phyloP scores from a whole-genome alignment of 2,888 invertebrate genomes.

The Pecten maximus region DNA sequence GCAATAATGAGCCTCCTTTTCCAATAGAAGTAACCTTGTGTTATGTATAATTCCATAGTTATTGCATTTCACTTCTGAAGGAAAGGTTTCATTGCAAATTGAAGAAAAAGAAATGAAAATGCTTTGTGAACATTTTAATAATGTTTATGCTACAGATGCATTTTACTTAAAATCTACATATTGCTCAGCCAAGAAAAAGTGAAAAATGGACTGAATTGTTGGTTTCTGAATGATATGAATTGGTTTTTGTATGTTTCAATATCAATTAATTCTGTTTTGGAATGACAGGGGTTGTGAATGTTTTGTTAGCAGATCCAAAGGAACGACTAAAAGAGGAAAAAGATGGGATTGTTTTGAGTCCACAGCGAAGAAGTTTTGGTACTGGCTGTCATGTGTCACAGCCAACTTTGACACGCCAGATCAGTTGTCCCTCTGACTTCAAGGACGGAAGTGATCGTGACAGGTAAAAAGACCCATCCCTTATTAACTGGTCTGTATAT shows the following conservation, averaged over 20 bases:
- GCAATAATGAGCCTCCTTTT: too few species aligned
- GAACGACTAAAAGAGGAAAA: conserved; percentile 92
- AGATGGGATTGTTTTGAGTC: conserved; percentile 92
- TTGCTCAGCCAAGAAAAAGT: too few species aligned
- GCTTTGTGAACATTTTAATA: too few species aligned
- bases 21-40: too few species aligned
- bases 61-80: too few species aligned
- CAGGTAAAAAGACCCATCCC: conserved; percentile 51
- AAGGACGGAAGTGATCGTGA: conserved; percentile 66
- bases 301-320: conserved; percentile 75
- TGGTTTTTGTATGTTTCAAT: not conserved
- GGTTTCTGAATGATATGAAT: not conserved
- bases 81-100: too few species aligned
- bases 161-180: too few species aligned
- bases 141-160: too few species aligned
- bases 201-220: too few species aligned
- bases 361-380: conserved; percentile 93
- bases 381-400: conserved; percentile 91
- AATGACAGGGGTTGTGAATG: conserved; percentile 47
- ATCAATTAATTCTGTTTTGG: not conserved
- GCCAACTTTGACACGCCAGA: conserved; percentile 66
- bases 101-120: too few species aligned
- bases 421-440: conserved; percentile 61
- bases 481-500: too few species aligned
- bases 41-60: too few species aligned